Base-by-base conservation (phyloP, 2,888 invertebrate species). In the Heteromyza rotundicornis region DNA sequence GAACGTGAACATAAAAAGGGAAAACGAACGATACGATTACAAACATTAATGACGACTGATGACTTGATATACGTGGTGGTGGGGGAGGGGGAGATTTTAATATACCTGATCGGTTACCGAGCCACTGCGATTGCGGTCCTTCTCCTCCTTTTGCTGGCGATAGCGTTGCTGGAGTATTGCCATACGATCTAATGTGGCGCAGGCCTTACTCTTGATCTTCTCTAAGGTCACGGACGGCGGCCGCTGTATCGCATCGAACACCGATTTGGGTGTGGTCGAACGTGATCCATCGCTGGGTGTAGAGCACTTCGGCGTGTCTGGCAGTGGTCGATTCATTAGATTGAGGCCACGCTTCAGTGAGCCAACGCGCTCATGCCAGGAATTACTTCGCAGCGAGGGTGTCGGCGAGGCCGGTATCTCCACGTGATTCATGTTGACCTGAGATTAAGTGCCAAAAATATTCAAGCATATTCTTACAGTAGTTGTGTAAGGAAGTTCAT, bases 141-240 rank as follows among this genome's bases (percentile, higher is more conserved):
- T 86, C 14, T 84, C 83, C 35, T 86, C 83, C 76, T 86, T 87
- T 70, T 87, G 87, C 68, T 86, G 86, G 40, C 86, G 84, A 70
- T 88, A 87, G 49, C 87, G 82, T 71, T 87, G 86, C 70, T 87
- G 87, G 52, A 87, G 75, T 27, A 78, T 62, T 10, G 83, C 78
- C 84, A 84, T 84, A 47, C 82, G 78, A 69, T 83, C 83, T 59
- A 83, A 54, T 1, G 84, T 83, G 22, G 83, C 84, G 54, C 73
- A 82, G 1, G 84, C 82, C 62, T 84, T 82, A 27, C 66, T 80
- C 68, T 84, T 83, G 47, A 84, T 84, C 70, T 80, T 83, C 72
- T 84, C 84, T 65, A 84, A 71, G 19, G 81, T 80, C 20, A 84
- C 76, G 2, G 84, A 84, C 1, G 83, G 83, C 16, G 83, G 83